Percentiles rank a stretch among this genome's conserved stretches.
These are phyloP conservation scores for Sphyrna mokarran DNA, from an alignment of 2,113 vertebrate species.

Conservation along the genomic window DNA sequence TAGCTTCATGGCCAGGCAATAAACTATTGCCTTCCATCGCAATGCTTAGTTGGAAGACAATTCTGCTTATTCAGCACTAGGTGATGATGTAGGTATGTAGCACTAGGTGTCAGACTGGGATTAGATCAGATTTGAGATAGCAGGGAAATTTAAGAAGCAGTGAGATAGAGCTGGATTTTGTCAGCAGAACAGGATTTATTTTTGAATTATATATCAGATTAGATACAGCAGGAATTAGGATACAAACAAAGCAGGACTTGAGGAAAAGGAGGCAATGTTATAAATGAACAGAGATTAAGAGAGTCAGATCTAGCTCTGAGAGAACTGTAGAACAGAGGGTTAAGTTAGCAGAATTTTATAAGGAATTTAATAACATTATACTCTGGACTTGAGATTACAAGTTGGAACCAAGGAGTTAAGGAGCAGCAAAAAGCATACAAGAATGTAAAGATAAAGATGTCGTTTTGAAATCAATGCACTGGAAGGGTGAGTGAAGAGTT, in stretches of 20 bases:
- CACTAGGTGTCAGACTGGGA: too few species aligned
- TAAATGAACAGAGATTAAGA: neutral
- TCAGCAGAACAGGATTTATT: too few species aligned
- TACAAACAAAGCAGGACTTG: neutral
- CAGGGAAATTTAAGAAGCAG: too few species aligned
- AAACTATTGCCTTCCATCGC: too few species aligned
- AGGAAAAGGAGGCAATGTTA: neutral
- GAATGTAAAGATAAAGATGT: neutral
- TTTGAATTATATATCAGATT: too few species aligned
- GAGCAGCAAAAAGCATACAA: neutral
- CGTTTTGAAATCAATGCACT: neutral
- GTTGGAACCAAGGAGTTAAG: neutral
- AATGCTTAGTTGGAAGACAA: too few species aligned
- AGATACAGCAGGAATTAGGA: neutral
- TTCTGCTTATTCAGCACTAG: too few species aligned
- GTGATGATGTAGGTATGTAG: too few species aligned
- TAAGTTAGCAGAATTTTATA: neutral
- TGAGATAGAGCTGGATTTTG: too few species aligned
- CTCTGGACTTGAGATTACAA: neutral
- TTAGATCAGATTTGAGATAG: too few species aligned
- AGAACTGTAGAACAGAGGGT: neutral
- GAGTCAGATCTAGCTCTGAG: neutral
- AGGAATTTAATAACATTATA: neutral
- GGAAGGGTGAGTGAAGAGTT: neutral
- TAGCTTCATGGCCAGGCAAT: too few species aligned